Base-by-base conservation (phyloP, 2,113 vertebrate species). In the Burhinus bistriatus region DNA sequence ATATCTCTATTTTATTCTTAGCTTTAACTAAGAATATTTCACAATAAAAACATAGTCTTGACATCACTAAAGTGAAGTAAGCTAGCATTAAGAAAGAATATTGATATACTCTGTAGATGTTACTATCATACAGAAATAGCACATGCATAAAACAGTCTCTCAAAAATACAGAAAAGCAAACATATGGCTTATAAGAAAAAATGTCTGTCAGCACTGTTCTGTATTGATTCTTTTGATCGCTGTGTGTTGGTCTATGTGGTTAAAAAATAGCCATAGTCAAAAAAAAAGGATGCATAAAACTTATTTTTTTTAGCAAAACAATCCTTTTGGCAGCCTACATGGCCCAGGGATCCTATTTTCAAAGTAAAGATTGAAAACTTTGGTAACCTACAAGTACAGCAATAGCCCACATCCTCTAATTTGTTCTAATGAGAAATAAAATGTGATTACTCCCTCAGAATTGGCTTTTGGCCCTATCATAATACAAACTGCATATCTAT, bases 351-450 rank as follows among this genome's bases (percentile, higher is more conserved):
- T 25, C 5, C 20, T 72, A 59, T 59, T 87, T 95, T 65, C 52
- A 70, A 90, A 70, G 7, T 5, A 47, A 81, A 65, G 23, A 77
- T 29, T 68, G 23, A 87, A 93, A 93, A 45, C 29, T 68, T 47
- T 76, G 30, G 9, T 76, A 83, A 57, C 15, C 29, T 76, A 47
- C 22, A 71, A 71, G n/a, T 38, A 49, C 51, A 70, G 42, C 32
- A 71, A 29, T 18, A 81, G 5, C 11, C 17, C 12, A 82, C 29
- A 62, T 78, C 11, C 40, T 51, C 34, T 68, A 27, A 68, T 82
- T 87, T 89, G 18, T 66, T 87, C 21, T 79, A 78, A 89, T 82
- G 47, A 87, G 38, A 91, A 92, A 80, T n/a, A 84, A 88, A 95
- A 75, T 59, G 42, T 36, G 49, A 89, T 82, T 87, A 52, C 9